A percentile compares a stretch with the other conserved stretches of the same genome.
phyloP scores from a whole-genome alignment of 2,113 vertebrate genomes.

The Indri indri region DNA sequence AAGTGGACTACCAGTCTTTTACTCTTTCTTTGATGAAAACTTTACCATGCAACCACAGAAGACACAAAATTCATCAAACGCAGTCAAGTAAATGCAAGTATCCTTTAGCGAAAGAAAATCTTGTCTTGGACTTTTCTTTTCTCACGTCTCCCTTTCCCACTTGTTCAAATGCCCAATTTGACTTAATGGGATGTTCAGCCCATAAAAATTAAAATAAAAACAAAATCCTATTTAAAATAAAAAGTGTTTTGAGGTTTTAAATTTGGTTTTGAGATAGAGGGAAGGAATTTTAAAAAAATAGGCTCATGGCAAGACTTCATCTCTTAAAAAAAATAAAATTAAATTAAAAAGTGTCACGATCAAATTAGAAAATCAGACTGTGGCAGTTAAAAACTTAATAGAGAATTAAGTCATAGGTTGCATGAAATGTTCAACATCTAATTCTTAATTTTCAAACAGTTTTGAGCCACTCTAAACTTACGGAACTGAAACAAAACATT shows the following conservation, averaged over 20 bases:
- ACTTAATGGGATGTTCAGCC: constrained; percentile 52
- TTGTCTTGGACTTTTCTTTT: background rate
- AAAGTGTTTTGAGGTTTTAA: constrained; percentile 16
- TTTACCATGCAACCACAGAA: constrained; percentile 31
- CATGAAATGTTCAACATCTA: background rate
- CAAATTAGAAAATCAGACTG: constrained; percentile 16
- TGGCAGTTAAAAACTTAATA: background rate
- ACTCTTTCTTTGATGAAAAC: constrained; percentile 40
- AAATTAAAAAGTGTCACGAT: background rate
- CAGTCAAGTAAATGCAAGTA: constrained; percentile 5
- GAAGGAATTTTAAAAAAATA: background rate
- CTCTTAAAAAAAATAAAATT: background rate
- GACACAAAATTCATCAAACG: constrained; percentile 53
- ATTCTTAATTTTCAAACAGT: constrained; percentile 6
- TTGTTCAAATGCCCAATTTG: constrained; percentile 60
- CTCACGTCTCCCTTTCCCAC: constrained; percentile 50
- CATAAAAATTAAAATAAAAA: constrained; percentile 62
- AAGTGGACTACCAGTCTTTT: background rate
- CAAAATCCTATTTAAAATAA: constrained; percentile 42
- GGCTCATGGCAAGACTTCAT: background rate
- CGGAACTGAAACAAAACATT: constrained; percentile 19
- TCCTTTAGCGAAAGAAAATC: constrained; percentile 57
- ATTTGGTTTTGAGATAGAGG: constrained; percentile 48
- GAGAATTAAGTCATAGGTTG: background rate
- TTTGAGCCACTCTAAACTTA: constrained; percentile 8